These are phyloP conservation scores for Pteronotus mesoamericanus DNA, from an alignment of 2,797 vertebrate genomes.

Conservation along the genomic window DNA sequence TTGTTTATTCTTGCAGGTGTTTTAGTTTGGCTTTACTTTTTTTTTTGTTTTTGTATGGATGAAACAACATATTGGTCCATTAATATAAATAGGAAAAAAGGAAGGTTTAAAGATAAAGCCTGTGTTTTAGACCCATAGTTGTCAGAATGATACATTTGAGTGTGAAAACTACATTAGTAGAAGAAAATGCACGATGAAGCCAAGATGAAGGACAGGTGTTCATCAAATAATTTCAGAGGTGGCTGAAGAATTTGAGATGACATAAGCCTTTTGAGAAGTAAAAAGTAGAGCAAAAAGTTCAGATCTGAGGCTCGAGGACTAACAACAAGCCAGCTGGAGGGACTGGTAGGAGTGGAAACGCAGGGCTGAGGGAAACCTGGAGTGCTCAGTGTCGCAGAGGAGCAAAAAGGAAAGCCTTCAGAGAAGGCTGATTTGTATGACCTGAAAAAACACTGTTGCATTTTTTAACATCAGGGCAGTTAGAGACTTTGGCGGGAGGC, in stretches of 20 bases:
- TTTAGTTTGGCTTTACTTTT: neutral
- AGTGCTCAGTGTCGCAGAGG: too few species aligned
- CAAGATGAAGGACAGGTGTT: neutral
- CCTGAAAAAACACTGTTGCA: neutral
- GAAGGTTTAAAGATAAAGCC: neutral
- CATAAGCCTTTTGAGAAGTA: neutral
- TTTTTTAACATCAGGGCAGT: neutral
- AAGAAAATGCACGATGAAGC: neutral
- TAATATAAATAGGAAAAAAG: neutral
- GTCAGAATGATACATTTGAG: neutral
- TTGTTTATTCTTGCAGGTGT: neutral
- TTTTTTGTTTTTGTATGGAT: neutral
- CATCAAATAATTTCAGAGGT: neutral
- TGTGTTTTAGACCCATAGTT: neutral
- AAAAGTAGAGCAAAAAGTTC: neutral
- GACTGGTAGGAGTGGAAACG: neutral
- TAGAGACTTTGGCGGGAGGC: neutral
- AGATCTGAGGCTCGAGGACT: neutral
- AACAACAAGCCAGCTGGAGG: neutral
- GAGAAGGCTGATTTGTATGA: neutral
- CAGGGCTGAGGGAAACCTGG: neutral
- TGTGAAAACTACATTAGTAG: neutral
- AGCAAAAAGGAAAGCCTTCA: neutral
- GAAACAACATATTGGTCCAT: neutral
- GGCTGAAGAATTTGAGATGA: neutral